Evolutionary conservation across 30 jellyfish, hydroid and myxozoan species (phyloP), one percentile per base, ranked within the genome.

Genomic region (Pseudorhiza aurosa): DNA sequence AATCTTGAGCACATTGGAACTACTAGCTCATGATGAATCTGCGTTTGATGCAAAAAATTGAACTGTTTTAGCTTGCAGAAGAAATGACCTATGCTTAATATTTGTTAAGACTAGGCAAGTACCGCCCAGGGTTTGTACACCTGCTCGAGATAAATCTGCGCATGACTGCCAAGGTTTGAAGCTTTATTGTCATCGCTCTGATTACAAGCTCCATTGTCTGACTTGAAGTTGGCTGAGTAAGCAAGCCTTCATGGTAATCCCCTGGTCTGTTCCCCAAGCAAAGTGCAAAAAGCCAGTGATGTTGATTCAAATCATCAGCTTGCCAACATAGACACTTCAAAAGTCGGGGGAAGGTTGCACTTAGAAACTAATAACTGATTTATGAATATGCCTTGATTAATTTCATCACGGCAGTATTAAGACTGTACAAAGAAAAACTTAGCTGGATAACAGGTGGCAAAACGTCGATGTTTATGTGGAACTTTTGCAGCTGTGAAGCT

Each of bases 111-210:
- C 65, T 25, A 28, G 17, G 80, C 65, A 65, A 40, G 80, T 65
- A 51, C 74, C 89, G 51, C 89, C 73, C 74, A 6, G 51, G 27
- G 53, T 46, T 39, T 49, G 31, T 32, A 42, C 89, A 77, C 89
- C 89, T 77, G 89, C 89, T 27, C 8, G 47, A 31, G n/a, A 19
- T 18, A 28, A 19, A 14, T 60, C 39, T 62, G 89, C 89, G 89
- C 89, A 77, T 77, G 89, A 25, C 45, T 9, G 53, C 49, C 73
- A 19, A 29, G 5, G 2, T 15, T 53, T 19, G 1, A 14, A 53
- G 25, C 4, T 19, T 24, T 19, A 1, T 53, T 14, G 67, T 53
- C 24, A 18, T 24, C 35, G 17, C 24, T 19, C 67, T 53, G 67
- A 53, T 53, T 53, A 18, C 15, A 14, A 8, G 33, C 22, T 37